Base-by-base conservation (phyloP, 2,888 invertebrate species). In the Acleris cristana region DNA sequence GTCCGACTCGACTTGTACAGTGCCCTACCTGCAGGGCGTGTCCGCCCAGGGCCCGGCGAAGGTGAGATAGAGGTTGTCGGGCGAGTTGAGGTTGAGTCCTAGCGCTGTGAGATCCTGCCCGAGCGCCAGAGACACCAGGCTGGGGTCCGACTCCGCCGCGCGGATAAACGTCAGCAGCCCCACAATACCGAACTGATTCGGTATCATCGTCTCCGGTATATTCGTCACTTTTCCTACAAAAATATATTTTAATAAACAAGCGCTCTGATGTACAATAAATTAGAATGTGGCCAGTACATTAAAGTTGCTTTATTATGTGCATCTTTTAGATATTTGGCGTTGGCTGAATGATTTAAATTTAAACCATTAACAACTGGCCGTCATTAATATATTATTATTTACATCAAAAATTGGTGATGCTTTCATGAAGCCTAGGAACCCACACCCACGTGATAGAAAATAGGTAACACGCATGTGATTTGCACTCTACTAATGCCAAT, bases 1-100 rank as follows among this genome's bases (percentile, higher is more conserved):
- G 5, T 53, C 26, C 6, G n/a, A 53, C 12, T 30, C 26, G 26
- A 34, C 34, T 34, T 12, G 40, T 40, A 40, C 5, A 54, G 26
- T 30, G 72, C 94, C 95, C 95, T 94, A 94, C 95, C 95, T 94
- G 94, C 99, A 98, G 64, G 99, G 98, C 86, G 97, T 96, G 88
- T 99, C 99, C 83, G 98, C 97, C 98, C 99, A 99, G 18, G 99
- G 99, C 71, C 99, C 99, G 82, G 98, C 99, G 92, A 99, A 99
- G 81, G 98, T 99, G 86, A 98, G 98, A 94, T 99, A 99, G 79
- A 99, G 95, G 93, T 98, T 98, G 94, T 99, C 99, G 72, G 98
- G 97, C 78, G 99, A 98, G 93, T 99, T 99, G 86, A 99, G 96
- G 94, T 99, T 99, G 86, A 99, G 95, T 76, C 99, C 99, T 80